Percentiles rank a stretch among this genome's conserved stretches.
These are phyloP conservation scores for Porites lobata DNA, from an alignment of 92 coral and sea anemone species.

Conservation along the genomic window DNA sequence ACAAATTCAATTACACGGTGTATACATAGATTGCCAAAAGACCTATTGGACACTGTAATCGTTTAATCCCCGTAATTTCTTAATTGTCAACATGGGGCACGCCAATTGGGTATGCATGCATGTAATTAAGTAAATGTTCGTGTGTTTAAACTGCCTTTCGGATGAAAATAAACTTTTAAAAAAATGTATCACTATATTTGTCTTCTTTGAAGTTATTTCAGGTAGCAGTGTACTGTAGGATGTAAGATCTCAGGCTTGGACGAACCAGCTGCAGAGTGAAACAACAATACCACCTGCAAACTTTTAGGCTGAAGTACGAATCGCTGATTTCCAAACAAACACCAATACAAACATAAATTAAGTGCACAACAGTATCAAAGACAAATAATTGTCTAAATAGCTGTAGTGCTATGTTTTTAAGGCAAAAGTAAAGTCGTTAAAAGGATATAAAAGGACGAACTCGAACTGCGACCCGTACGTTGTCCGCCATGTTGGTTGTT, in stretches of 20 bases:
- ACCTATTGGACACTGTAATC: background rate
- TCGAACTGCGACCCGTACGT: constrained; percentile 92
- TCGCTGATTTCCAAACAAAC: background rate
- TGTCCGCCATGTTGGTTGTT: constrained; percentile 84
- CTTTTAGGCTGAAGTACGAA: background rate
- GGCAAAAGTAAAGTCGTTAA: background rate
- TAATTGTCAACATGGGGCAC: background rate
- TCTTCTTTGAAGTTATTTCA: too few relatives aligned
- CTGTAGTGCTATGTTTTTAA: background rate
- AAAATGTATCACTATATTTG: too few relatives aligned
- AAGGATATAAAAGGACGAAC: constrained; percentile 99
- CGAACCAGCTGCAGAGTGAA: background rate
- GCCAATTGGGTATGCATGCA: too few relatives aligned
- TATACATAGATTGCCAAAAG: background rate
- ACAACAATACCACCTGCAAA: background rate
- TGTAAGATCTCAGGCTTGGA: too few relatives aligned
- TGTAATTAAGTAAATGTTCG: too few relatives aligned
- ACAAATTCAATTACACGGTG: too few relatives aligned
- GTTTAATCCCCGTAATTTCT: background rate
- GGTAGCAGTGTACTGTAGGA: too few relatives aligned
- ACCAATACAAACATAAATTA: background rate
- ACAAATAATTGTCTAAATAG: background rate
- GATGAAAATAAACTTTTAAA: too few relatives aligned
- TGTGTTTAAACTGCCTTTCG: too few relatives aligned
- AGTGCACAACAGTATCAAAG: background rate